phyloP scores from a whole-genome alignment of 2,797 vertebrate genomes.

The Leptatherina wallacei region DNA sequence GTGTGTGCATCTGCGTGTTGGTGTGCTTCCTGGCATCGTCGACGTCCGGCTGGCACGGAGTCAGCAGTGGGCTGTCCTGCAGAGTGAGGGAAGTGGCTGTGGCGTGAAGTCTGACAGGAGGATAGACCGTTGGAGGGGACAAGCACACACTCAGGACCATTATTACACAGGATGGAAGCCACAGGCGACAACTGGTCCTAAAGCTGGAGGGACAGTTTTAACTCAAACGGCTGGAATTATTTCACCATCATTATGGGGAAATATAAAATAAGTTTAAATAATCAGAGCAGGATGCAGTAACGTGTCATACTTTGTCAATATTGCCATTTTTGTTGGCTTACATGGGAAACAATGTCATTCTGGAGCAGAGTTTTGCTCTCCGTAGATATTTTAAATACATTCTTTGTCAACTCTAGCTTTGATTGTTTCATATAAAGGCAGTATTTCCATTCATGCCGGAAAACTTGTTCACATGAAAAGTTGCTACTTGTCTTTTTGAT shows the following conservation, averaged over 20 bases:
- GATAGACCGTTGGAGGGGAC: slow-evolving; percentile 52
- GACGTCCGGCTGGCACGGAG: slow-evolving; percentile 49
- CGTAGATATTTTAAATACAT: no score
- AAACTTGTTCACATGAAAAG: no score
- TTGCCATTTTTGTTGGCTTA: no score
- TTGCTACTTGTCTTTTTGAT: background rate
- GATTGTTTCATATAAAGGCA: no score
- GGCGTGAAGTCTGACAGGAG: slow-evolving; percentile 54
- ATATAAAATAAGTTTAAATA: no score
- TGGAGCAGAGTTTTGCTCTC: no score
- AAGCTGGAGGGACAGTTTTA: background rate
- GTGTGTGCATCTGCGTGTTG: slow-evolving; percentile 53
- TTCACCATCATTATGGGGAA: no score
- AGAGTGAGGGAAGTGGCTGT: slow-evolving; percentile 45
- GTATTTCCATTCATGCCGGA: no score
- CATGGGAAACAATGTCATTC: background rate
- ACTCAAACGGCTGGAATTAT: background rate
- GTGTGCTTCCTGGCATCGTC: slow-evolving; percentile 44
- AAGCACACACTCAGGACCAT: slow-evolving; percentile 47
- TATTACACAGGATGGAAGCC: slow-evolving; percentile 36
- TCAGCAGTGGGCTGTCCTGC: slow-evolving; percentile 52
- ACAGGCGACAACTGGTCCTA: slow-evolving; percentile 16
- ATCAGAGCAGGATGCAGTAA: no score
- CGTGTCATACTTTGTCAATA: no score
- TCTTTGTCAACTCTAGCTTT: no score